Percentiles rank a stretch among this genome's conserved stretches.
phyloP scores from a whole-genome alignment of 2,888 invertebrate species.

The Tinea pellionella region DNA sequence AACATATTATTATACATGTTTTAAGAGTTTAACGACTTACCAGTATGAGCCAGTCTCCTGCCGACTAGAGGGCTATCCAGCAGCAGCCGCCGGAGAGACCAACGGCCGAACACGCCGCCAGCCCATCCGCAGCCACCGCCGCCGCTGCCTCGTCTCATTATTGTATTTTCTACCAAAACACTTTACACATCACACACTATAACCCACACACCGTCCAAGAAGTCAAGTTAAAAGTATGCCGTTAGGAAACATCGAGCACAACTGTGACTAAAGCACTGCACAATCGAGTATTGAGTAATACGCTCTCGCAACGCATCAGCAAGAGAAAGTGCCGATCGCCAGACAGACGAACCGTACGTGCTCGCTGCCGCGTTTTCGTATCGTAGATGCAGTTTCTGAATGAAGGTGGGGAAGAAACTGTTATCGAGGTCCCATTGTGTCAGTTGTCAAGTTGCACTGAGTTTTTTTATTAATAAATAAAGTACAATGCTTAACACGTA shows the following conservation, averaged over 20 bases:
- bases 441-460: not conserved
- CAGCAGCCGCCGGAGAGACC: constrained; percentile 76
- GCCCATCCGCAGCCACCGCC: constrained; percentile 59
- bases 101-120: constrained; percentile 60
- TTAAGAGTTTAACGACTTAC: too few species aligned
- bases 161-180: constrained; percentile 24
- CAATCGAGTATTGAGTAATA: constrained; percentile 49
- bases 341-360: constrained; percentile 32
- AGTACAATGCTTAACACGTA: not conserved
- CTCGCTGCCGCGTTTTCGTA: constrained; percentile 26
- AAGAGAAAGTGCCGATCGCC: constrained; percentile 54
- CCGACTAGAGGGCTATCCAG: constrained; percentile 78
- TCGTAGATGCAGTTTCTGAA: constrained; percentile 33
- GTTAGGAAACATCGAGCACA: constrained; percentile 20
- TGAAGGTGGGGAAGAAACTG: constrained; percentile 30
- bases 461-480: not conserved
- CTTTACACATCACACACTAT: constrained; percentile 38
- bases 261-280: constrained; percentile 35
- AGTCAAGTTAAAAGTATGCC: not conserved
- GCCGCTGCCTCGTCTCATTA: constrained; percentile 33
- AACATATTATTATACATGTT: too few species aligned
- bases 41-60: constrained; percentile 69
- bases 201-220: not conserved
- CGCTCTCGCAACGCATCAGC: constrained; percentile 45
- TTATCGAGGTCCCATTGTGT: constrained; percentile 32